phyloP scores from a whole-genome alignment of 2,797 vertebrate genomes.

The Linurgus olivaceus region DNA sequence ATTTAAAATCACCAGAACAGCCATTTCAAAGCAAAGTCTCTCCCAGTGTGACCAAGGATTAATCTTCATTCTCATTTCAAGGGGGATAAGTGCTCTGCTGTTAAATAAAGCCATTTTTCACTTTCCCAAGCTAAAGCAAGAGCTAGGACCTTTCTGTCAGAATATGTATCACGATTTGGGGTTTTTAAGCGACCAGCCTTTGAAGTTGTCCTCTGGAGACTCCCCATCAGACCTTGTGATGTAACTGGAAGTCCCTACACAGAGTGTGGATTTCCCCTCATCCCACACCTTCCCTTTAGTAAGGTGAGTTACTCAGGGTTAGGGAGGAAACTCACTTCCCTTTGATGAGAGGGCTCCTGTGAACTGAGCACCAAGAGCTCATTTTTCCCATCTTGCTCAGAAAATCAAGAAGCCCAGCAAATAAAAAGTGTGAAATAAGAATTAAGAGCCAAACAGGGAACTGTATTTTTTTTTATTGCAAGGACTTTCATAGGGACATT shows the following conservation, averaged over 20 bases:
- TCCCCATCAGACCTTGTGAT: background rate
- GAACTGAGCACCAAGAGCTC: background rate
- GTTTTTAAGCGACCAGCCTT: background rate
- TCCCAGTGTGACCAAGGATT: background rate
- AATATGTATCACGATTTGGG: background rate
- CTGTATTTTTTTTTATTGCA: background rate
- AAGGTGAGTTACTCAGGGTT: background rate
- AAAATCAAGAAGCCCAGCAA: conserved; percentile 12
- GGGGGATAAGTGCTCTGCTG: background rate
- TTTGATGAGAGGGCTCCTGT: background rate
- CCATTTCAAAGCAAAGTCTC: conserved; percentile 18
- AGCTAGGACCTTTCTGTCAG: background rate
- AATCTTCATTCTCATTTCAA: conserved; percentile 20
- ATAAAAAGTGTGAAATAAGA: conserved; percentile 30
- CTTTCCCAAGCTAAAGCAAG: background rate
- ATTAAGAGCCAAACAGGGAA: background rate
- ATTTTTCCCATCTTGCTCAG: background rate
- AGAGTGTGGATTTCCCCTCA: background rate
- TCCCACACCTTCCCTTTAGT: background rate
- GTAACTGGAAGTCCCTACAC: background rate
- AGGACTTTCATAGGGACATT: background rate
- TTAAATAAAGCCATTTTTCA: conserved; percentile 16
- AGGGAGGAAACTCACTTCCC: background rate
- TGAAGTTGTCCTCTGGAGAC: background rate
- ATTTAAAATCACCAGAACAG: conserved; percentile 39